Percentiles rank a stretch among this genome's conserved stretches.
Conservation (phyloP, 2,113 vertebrate species). For the Lethenteron camtschaticum region DNA sequence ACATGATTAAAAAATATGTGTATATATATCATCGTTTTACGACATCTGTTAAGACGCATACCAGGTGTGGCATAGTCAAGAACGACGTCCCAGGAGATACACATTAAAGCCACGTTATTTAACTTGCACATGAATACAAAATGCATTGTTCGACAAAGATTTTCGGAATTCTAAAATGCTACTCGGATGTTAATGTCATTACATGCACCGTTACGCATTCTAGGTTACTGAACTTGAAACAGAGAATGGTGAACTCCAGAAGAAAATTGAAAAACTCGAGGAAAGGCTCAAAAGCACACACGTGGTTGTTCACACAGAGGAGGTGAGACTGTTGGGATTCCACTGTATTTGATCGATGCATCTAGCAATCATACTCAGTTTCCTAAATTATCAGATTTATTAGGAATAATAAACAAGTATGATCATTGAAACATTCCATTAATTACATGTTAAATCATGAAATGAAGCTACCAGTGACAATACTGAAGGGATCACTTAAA, state of each 20-base stretch:
- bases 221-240: constrained; percentile 94
- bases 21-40: constrained; percentile 2
- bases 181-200: not conserved
- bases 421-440: too few species aligned
- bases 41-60: not conserved
- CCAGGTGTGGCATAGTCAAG: not conserved
- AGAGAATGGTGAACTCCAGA: constrained; percentile 78
- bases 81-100: constrained; percentile 11
- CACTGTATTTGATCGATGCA: too few species aligned
- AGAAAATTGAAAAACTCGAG: constrained; percentile 72
- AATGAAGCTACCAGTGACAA: too few species aligned
- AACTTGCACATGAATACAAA: constrained; percentile 7
- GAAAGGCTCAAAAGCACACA: constrained; percentile 60
- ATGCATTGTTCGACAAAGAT: not conserved
- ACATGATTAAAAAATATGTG: too few species aligned
- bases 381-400: too few species aligned
- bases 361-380: too few species aligned
- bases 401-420: too few species aligned
- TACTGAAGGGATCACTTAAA: too few species aligned
- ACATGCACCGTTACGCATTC: constrained; percentile 11
- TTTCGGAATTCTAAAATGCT: too few species aligned
- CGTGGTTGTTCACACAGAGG: constrained; percentile 11
- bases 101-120: not conserved
- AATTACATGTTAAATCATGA: too few species aligned
- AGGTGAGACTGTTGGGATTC: too few species aligned